These are phyloP conservation scores for Odontophorus gujanensis DNA, from an alignment of 2,113 vertebrate species.

Conservation along the genomic window DNA sequence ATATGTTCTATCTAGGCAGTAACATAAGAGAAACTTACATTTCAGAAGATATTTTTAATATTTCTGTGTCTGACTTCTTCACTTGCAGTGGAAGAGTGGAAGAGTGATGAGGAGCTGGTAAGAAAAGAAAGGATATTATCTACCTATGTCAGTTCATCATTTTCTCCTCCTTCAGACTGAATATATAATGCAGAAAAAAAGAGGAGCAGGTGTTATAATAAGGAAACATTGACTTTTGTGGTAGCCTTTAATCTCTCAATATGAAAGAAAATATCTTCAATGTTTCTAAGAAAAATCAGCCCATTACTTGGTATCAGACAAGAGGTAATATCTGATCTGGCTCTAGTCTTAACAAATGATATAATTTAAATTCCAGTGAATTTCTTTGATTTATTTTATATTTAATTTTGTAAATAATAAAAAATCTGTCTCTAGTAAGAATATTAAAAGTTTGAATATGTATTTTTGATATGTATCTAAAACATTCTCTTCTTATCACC, in stretches of 20 bases:
- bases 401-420: neutral
- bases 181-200: neutral
- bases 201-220: neutral
- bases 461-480: neutral
- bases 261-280: neutral
- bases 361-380: neutral
- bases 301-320: neutral
- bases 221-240: neutral
- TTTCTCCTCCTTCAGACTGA: neutral
- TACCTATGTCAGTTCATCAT: neutral
- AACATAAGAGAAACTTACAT: neutral
- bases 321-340: neutral
- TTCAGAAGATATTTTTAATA: neutral
- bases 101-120: neutral
- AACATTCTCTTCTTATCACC: neutral
- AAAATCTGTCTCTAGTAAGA: neutral
- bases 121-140: neutral
- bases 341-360: neutral
- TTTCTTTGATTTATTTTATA: neutral
- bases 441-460: neutral
- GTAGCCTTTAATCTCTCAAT: neutral
- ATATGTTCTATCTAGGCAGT: neutral
- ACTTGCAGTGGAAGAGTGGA: neutral
- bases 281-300: neutral
- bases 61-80: neutral